Evolutionary conservation across 2,797 vertebrate genomes (phyloP), one percentile per base, ranked within the genome.

Genomic region (Alcedo quadribrachys): DNA sequence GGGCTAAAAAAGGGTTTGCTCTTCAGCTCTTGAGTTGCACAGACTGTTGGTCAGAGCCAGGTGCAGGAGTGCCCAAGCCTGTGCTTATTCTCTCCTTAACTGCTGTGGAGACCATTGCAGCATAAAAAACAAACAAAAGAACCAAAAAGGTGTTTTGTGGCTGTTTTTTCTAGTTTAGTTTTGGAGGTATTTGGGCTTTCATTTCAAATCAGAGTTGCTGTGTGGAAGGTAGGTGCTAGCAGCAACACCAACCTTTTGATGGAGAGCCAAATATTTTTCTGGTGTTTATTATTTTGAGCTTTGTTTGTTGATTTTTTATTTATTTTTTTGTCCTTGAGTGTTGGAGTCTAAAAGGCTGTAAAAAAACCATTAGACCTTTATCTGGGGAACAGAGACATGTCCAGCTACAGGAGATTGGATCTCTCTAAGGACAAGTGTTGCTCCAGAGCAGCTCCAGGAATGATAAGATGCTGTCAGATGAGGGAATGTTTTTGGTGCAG

Each of bases 51-150:
- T 50, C 16, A 4, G 27, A 32, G 53, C 25, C 30, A 22, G 33
- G 24, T 53, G 20, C 54, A 54, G 46, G 20, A 0, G 1, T 15
- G 61, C 45, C 57, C 9, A 18, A 25, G 9, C 22, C 28, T 15
- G 15, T 62, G 27, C 16, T 57, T 53, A 11, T 6, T 70, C 32
- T 8, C 13, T 50, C n/a, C 19, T 15, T 17, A 51, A 11, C 19
- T 46, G 24, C 20, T 30, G 0, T 13, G n/a, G 51, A 27, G 32
- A 4, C 30, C 25, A 19, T 15, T 0, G 0, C n/a, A 2, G 9
- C 12, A 4, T 33, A 33, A 33, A 33, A 33, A 33, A 33, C 32
- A 33, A 33, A 33, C 32, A 33, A 33, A 33, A 33, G 32, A 46
- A 12, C 45, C 45, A 12, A 53, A 12, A 13, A 48, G 7, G 28